A percentile compares a stretch with the other conserved stretches of the same genome.
phyloP scores from a whole-genome alignment of 2,113 vertebrate genomes.

The Chaetorhynchus papuensis region DNA sequence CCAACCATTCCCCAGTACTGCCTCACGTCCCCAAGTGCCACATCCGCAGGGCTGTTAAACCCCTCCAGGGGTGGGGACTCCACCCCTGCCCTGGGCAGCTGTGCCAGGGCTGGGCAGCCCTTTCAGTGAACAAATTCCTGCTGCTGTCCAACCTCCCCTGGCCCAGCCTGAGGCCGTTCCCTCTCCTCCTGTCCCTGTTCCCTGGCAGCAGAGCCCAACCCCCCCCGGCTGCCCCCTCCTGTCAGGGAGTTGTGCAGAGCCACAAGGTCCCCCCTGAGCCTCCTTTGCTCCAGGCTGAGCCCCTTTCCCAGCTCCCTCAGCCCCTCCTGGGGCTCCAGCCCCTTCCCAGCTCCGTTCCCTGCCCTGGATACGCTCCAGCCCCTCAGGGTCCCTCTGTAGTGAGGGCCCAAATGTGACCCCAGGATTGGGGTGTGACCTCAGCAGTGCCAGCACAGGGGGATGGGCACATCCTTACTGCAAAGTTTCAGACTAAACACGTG shows the following conservation, averaged over 20 bases:
- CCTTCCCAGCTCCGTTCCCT: not conserved
- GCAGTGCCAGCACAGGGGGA: not conserved
- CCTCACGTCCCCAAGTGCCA: not conserved
- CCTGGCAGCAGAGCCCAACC: not conserved
- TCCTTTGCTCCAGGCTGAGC: not conserved
- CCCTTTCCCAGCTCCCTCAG: not conserved
- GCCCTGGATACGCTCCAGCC: fast-evolving
- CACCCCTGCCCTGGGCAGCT: not conserved
- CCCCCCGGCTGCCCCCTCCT: not conserved
- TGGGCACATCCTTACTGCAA: not conserved
- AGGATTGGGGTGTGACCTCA: not conserved
- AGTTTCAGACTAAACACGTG: not conserved
- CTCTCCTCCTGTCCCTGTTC: not conserved
- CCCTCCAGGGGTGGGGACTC: not conserved
- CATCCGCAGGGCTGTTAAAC: not conserved
- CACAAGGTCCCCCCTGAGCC: not conserved
- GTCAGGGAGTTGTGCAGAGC: not conserved
- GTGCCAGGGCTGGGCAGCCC: fast-evolving
- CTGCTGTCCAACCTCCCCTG: not conserved
- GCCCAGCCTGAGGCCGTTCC: not conserved
- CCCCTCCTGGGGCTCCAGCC: fast-evolving
- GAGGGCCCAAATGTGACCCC: not conserved
- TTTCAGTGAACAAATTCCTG: fast-evolving
- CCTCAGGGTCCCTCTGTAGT: no score
- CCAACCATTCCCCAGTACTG: not conserved